phyloP scores from a whole-genome alignment of 2,113 vertebrate species.

The Oryzias celebensis region DNA sequence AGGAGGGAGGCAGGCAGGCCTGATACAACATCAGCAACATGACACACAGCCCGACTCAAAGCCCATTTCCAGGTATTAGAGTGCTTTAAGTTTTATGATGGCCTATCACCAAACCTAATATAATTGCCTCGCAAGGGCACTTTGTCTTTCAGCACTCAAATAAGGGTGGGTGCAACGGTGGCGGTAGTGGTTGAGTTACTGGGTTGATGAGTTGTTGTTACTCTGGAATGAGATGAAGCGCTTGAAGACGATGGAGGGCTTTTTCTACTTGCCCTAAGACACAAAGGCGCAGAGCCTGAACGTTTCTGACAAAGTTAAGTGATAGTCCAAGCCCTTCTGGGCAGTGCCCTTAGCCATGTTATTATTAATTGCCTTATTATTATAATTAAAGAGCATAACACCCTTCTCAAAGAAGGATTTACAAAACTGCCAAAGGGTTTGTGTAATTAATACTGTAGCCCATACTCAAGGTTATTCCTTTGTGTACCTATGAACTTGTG shows the following conservation, averaged over 20 bases:
- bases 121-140: slow-evolving; percentile 82
- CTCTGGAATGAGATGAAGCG: slow-evolving; percentile 23
- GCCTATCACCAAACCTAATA: slow-evolving; percentile 76
- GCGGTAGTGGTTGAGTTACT: slow-evolving; percentile 17
- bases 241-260: slow-evolving; percentile 19
- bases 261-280: slow-evolving; percentile 15
- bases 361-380: slow-evolving; percentile 78
- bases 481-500: slow-evolving; percentile 30
- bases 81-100: slow-evolving; percentile 81
- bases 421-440: slow-evolving; percentile 49
- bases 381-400: slow-evolving; percentile 73
- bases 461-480: slow-evolving; percentile 71
- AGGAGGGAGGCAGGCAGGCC: slow-evolving; percentile 25
- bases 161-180: slow-evolving; percentile 18
- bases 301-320: slow-evolving; percentile 44
- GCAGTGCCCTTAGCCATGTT: slow-evolving; percentile 70
- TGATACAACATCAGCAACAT: slow-evolving; percentile 61
- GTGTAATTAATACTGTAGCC: slow-evolving; percentile 68
- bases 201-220: slow-evolving; percentile 33
- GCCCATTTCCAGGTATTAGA: slow-evolving; percentile 81
- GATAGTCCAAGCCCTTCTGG: slow-evolving; percentile 43
- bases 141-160: slow-evolving; percentile 75
- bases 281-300: neutral
- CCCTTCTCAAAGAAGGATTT: slow-evolving; percentile 57
- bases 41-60: slow-evolving; percentile 67